These are phyloP conservation scores for Miltochrista miniata DNA, from an alignment of 2,888 invertebrate genomes.

Conservation along the genomic window DNA sequence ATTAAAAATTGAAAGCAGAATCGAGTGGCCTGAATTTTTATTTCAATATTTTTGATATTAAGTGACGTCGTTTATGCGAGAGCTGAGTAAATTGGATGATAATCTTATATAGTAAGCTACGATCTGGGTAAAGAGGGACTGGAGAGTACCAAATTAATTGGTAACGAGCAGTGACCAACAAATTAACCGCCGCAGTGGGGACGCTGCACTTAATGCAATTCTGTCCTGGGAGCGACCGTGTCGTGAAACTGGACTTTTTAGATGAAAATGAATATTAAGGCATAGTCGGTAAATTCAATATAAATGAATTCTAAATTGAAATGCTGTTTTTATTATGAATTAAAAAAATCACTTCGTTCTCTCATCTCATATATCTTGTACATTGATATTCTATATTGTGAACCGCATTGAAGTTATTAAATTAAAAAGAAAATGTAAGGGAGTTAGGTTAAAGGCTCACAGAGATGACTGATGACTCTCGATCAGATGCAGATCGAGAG, in stretches of 20 bases:
- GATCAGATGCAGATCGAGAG: too few species aligned
- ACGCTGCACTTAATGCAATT: conserved; percentile 54
- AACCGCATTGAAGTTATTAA: too few species aligned
- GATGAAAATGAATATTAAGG: conserved; percentile 28
- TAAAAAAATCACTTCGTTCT: too few species aligned
- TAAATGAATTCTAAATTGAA: not conserved
- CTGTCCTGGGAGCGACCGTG: conserved; percentile 17
- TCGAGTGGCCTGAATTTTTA: conserved; percentile 31
- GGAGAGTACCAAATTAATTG: conserved; percentile 52
- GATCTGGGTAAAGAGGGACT: conserved; percentile 27
- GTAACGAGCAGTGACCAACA: conserved; percentile 59
- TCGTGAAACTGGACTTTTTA: conserved; percentile 25
- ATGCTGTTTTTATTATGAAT: too few species aligned
- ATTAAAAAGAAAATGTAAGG: too few species aligned
- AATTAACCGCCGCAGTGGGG: conserved; percentile 58
- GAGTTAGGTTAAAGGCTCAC: too few species aligned
- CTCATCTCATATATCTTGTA: too few species aligned
- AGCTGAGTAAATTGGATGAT: conserved; percentile 40
- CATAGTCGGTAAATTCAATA: conserved; percentile 27
- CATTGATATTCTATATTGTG: too few species aligned
- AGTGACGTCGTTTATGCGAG: conserved; percentile 39
- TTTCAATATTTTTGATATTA: conserved; percentile 38
- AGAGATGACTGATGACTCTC: too few species aligned
- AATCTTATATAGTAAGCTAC: conserved; percentile 42
- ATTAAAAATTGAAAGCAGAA: conserved; percentile 32